Base-by-base conservation (phyloP, 2,797 vertebrate species). In the Chelon labrosus region DNA sequence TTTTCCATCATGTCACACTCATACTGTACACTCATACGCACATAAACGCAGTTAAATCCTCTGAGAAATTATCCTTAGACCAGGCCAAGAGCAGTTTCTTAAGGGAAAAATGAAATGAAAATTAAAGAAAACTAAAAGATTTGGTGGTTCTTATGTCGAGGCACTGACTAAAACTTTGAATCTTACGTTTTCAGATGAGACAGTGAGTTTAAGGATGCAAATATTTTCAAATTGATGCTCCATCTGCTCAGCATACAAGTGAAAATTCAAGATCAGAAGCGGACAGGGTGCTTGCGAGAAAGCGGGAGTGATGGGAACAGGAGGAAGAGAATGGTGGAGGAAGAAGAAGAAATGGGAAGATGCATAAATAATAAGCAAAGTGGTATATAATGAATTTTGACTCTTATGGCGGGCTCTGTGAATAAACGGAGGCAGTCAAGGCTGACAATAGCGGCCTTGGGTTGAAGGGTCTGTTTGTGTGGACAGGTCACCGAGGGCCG, bases 371-470 rank as follows among this genome's bases (percentile, higher is more conserved):
- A 89, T 77, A 87, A 83, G 67, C 80, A 89, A 88, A 89, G 81
- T 85, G 83, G 63, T 75, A 77, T 82, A 69, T 87, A 85, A 85
- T 88, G 73, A 87, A 85, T 90, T 86, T 89, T 77, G 80, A 71
- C 69, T 74, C 83, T 83, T 89, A 80, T 85, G 78, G 75, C 82
- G 53, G 81, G 77, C 75, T 75, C 41, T 54, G 58, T 91, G 87
- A 89, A 91, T 87, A 77, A 86, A 72, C 70, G 6, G 13, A 77
- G 62, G 85, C 85, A 76, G 83, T 73, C 78, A 58, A 14, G 65
- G 75, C 64, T 77, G 85, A 93, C 92, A 94, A 93, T 90, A 70
- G 92, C 27, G 0, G 68, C 66, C 75, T 11, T 39, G 76, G 85
- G 79, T 83, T 81, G 82, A 88, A 89, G 86, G 75, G 79, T 42